phyloP scores from a whole-genome alignment of 2,888 invertebrate species.

The Cactoblastis cactorum region DNA sequence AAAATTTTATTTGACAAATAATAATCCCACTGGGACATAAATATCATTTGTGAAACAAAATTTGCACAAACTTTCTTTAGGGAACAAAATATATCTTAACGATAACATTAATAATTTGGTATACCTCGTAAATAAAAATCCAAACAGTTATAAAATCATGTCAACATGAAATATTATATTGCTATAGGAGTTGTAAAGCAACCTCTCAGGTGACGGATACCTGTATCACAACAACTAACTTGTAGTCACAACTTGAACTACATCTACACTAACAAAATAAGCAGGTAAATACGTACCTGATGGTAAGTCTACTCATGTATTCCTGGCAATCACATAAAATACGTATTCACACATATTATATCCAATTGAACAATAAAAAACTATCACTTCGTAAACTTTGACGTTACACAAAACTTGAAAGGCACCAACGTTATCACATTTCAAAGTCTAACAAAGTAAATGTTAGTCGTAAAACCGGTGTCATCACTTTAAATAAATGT shows the following conservation, averaged over 20 bases:
- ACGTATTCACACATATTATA: conserved; percentile 11
- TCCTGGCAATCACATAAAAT: conserved; percentile 17
- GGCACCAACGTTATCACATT: conserved; percentile 44
- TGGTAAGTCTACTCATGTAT: conserved; percentile 7
- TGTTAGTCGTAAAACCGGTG: conserved; percentile 1
- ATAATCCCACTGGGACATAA: no score
- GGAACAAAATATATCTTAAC: no score
- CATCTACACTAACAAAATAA: background rate
- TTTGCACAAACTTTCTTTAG: no score
- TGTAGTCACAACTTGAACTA: background rate
- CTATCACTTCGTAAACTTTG: conserved; percentile 41
- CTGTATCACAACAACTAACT: conserved; percentile 20
- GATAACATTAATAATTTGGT: no score
- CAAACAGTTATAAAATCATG: background rate
- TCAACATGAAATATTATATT: background rate
- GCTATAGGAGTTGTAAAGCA: no score
- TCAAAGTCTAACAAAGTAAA: conserved; percentile 17
- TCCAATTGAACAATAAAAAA: conserved; percentile 30
- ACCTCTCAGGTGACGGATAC: conserved; percentile 14
- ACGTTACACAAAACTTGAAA: conserved; percentile 55
- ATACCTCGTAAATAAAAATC: no score
- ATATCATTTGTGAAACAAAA: no score
- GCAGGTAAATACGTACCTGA: conserved; percentile 1
- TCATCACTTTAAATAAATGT: background rate
- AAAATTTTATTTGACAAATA: no score